Evolutionary conservation across 2,113 vertebrate species (phyloP).

Genomic region (Pelecanus crispus): DNA sequence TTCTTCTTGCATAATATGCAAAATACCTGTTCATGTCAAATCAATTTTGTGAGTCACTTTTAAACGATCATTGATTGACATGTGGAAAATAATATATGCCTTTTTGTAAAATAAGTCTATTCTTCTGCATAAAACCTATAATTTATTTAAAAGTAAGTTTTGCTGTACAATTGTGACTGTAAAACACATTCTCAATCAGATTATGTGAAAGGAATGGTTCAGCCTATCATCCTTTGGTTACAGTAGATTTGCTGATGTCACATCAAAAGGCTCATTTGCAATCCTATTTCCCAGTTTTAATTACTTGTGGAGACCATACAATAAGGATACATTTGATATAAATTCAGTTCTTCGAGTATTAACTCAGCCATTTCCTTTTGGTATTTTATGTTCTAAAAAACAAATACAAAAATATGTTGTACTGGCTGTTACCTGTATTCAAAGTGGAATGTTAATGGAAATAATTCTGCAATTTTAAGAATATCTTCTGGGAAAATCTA

Average conservation of each 20-base stretch:
- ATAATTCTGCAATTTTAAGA: slow-evolving; percentile 25
- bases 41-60: not conserved
- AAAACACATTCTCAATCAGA: slow-evolving; percentile 36
- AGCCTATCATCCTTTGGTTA: slow-evolving; percentile 1
- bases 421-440: slow-evolving; percentile 26
- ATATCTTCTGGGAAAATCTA: slow-evolving; percentile 6
- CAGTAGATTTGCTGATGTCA: slow-evolving; percentile 39
- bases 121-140: not conserved
- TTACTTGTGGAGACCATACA: slow-evolving; percentile 49
- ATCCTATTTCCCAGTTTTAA: slow-evolving; percentile 64
- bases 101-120: not conserved
- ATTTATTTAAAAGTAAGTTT: slow-evolving; percentile 42
- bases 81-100: not conserved
- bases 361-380: slow-evolving; percentile 15
- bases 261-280: slow-evolving; percentile 52
- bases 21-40: not conserved
- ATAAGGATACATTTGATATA: slow-evolving; percentile 11
- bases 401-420: slow-evolving; percentile 27
- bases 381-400: not conserved
- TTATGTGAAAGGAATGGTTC: slow-evolving; percentile 27
- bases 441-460: slow-evolving; percentile 23
- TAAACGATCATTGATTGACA: not conserved
- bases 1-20: not conserved
- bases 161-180: not conserved
- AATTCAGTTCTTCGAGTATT: not conserved